Evolutionary conservation across 1,140 invertebrate genomes (phyloP).

Genomic region (Belonocnema kinseyi): DNA sequence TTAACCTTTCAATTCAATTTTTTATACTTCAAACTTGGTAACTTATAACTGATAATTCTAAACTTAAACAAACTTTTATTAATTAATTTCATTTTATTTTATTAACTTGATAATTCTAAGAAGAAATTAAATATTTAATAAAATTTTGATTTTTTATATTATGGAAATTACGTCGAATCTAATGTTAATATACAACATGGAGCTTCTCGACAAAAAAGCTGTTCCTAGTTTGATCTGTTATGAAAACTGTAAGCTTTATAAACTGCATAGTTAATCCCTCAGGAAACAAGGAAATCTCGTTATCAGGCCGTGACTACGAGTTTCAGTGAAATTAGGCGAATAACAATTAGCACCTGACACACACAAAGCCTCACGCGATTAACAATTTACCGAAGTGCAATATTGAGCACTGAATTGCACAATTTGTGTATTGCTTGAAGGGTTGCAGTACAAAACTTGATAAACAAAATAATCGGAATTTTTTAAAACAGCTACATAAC

Average conservation of each 20-base stretch:
- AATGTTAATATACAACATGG: neutral
- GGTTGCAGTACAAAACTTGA: no score
- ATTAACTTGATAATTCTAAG: no score
- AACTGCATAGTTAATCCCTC: neutral
- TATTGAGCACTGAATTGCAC: neutral
- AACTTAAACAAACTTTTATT: no score
- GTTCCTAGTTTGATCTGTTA: constrained; percentile 2
- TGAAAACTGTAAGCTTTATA: neutral
- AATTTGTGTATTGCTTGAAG: neutral
- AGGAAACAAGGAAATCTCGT: neutral
- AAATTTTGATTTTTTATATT: no score
- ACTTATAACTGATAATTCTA: no score
- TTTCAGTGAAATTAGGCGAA: neutral
- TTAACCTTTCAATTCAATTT: no score
- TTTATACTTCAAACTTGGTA: no score
- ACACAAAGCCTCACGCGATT: neutral
- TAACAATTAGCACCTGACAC: neutral
- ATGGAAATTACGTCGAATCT: neutral
- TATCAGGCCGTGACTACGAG: neutral
- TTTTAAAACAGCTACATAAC: no score
- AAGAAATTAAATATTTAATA: no score
- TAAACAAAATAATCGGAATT: no score
- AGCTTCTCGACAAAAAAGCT: neutral
- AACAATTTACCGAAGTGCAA: neutral
- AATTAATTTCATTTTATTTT: no score